A percentile compares a stretch with the other conserved stretches of the same genome.
phyloP scores from a whole-genome alignment of 2,888 invertebrate genomes.

The Drosophila aldrichi region DNA sequence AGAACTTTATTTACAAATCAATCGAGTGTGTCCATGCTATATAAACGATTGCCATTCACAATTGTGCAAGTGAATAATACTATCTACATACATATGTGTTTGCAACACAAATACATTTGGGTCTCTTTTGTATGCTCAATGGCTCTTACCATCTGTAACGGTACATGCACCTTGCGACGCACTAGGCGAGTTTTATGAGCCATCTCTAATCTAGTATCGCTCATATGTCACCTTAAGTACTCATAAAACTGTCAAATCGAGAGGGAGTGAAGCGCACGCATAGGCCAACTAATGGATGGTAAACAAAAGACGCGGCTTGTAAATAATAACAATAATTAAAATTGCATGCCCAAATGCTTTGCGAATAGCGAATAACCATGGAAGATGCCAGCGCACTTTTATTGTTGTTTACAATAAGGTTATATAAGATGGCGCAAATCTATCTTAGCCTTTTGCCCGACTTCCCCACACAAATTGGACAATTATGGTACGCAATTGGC shows the following conservation, averaged over 20 bases:
- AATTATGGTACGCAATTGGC: conserved; percentile 38
- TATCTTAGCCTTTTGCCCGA: conserved; percentile 20
- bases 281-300: conserved; percentile 60
- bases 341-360: conserved; percentile 71
- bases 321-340: conserved; percentile 76
- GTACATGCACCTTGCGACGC: conserved; percentile 27
- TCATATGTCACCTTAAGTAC: conserved; percentile 51
- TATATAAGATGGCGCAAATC: conserved; percentile 47
- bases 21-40: conserved; percentile 59
- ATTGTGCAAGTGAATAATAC: conserved; percentile 1
- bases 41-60: conserved; percentile 23
- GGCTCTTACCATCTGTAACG: conserved; percentile 37
- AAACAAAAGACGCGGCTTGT: conserved; percentile 61
- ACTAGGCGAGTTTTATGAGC: conserved; percentile 59
- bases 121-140: conserved; percentile 1
- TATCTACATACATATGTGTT: background rate
- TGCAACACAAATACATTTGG: background rate
- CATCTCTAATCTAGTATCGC: conserved; percentile 51
- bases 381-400: conserved; percentile 50
- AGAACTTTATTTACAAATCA: conserved; percentile 48
- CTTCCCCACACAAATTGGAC: conserved; percentile 34
- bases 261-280: conserved; percentile 27
- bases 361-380: conserved; percentile 41
- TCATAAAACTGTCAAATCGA: conserved; percentile 57
- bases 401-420: conserved; percentile 46